Conservation (phyloP, 2,797 vertebrate genomes). For the Acrossocheilus fasciatus region DNA sequence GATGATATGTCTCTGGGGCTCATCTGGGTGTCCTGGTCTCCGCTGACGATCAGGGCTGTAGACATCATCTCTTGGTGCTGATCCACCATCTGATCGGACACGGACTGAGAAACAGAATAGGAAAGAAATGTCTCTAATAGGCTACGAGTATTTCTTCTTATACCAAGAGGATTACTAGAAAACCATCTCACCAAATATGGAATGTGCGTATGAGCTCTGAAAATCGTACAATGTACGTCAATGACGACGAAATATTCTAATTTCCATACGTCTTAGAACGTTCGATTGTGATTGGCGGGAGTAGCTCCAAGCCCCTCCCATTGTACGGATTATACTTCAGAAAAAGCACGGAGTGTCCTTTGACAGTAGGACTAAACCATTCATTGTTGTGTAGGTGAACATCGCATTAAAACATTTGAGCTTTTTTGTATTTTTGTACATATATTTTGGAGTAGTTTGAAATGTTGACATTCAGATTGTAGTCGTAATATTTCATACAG, state of each 20-base stretch:
- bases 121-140: not conserved
- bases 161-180: not conserved
- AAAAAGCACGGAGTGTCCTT: slow-evolving; percentile 17
- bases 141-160: not conserved
- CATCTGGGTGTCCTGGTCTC: too few relatives aligned
- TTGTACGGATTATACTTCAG: not conserved
- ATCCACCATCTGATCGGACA: too few relatives aligned
- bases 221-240: slow-evolving; percentile 42
- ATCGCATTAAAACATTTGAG: rapidly evolving
- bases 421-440: not conserved
- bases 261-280: not conserved
- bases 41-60: too few relatives aligned
- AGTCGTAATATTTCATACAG: rapidly evolving
- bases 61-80: too few relatives aligned
- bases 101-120: too few relatives aligned
- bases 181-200: not conserved
- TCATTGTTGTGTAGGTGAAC: not conserved
- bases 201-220: not conserved
- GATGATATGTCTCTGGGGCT: too few relatives aligned
- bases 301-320: not conserved
- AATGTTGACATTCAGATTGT: rapidly evolving
- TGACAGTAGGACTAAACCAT: slow-evolving; percentile 36
- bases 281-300: slow-evolving; percentile 41
- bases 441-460: not conserved
- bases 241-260: not conserved